Base-by-base conservation (phyloP, 2,888 invertebrate species). In the Vannuccia rotundouncinata region DNA sequence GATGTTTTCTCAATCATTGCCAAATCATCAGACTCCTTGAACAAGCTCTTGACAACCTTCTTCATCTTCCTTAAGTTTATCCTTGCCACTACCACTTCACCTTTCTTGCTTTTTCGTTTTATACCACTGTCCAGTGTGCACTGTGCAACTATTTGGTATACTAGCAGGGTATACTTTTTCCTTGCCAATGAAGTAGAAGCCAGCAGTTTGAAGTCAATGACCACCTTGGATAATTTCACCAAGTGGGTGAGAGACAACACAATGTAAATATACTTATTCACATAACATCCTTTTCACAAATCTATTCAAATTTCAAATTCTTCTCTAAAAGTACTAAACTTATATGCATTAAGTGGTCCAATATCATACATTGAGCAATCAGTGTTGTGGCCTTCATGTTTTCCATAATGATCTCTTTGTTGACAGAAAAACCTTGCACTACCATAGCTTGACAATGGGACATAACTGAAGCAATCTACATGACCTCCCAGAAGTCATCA, bases 11-110 rank as follows among this genome's bases (percentile, higher is more conserved):
- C 66, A 5, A 66, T 13, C 66, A 66, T 5, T 66, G 66, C 66
- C 22, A 66, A 66, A 5, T 66, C 66, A 66, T 66, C 66, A 5
- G 66, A 17, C 66, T 66, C 66, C 66, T 66, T 66, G 66, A 66
- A 66, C 66, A 66, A 66, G 66, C 25, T 22, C 25, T 66, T 66
- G 66, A 66, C 66, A 5, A 66, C 66, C 22, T 66, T 66, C 22
- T 66, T 66, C 66, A 66, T 66, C 66, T 66, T 66, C 66, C 25
- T 27, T 27, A 66, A n/a, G 66, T 5, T 66, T 2, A 22, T 66
- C 66, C 25, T 66, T 27, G 66, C 66, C 66, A 66, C 25, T 66
- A 27, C 66, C 10, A n/a, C 2, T 66, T 45, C 45, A n/a, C n/a
- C n/a, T n/a, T n/a, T n/a, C 45, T 45, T 45, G 45, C 10, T 66